Percentiles rank a stretch among this genome's conserved stretches.
phyloP scores from a whole-genome alignment of 2,888 invertebrate species.

The Petrophora chlorosata region DNA sequence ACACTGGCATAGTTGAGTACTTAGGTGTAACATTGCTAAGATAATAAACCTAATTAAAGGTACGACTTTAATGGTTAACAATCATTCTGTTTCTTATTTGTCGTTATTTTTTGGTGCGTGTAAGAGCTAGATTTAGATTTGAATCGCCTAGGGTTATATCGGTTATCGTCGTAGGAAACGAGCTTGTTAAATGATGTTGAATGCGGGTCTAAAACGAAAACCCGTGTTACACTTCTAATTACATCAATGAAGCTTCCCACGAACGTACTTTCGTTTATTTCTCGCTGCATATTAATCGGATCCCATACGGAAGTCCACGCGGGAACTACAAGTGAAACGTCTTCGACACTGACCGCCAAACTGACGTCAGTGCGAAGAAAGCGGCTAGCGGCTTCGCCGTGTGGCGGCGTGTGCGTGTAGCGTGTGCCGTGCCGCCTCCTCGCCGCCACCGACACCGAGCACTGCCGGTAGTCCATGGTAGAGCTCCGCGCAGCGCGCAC shows the following conservation, averaged over 20 bases:
- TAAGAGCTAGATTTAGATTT: no score
- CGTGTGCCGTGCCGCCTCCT: no score
- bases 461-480: slow-evolving; percentile 51
- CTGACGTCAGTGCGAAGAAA: slow-evolving; percentile 52
- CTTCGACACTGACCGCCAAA: slow-evolving; percentile 52
- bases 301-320: slow-evolving; percentile 41
- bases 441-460: slow-evolving; percentile 22
- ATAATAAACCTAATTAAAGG: no score
- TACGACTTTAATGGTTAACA: no score
- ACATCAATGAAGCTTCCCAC: slow-evolving; percentile 2
- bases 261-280: slow-evolving; percentile 16
- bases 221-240: neutral
- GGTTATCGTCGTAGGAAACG: no score
- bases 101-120: no score
- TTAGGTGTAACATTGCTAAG: no score
- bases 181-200: no score
- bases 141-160: no score
- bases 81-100: no score
- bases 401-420: no score
- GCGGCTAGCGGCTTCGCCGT: slow-evolving; percentile 44
- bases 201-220: neutral
- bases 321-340: slow-evolving; percentile 34
- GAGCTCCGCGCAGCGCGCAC: slow-evolving; percentile 54
- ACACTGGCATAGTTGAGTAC: no score
- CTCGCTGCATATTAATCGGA: slow-evolving; percentile 36